Conservation (phyloP, 2,797 vertebrate genomes). For the Thaleichthys pacificus region DNA sequence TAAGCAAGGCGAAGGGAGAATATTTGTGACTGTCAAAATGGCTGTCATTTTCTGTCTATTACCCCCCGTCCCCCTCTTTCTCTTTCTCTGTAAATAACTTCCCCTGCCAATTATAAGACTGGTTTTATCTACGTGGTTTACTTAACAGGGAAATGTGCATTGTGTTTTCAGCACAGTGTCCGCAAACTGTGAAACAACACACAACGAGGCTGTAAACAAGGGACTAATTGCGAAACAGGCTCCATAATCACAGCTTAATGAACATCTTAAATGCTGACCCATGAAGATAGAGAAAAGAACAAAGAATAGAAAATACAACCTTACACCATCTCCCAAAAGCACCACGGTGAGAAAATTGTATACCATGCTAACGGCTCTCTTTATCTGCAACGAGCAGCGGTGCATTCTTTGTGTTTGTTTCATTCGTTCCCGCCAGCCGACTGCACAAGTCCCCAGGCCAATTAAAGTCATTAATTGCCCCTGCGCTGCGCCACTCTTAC, state of each 20-base stretch:
- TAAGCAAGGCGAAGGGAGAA: slow-evolving; percentile 10
- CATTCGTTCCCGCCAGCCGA: slow-evolving; percentile 54
- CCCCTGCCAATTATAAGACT: slow-evolving; percentile 30
- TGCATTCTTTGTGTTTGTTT: slow-evolving; percentile 53
- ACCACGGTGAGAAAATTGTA: slow-evolving; percentile 55
- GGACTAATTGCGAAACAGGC: slow-evolving; percentile 32
- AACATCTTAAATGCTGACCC: slow-evolving; percentile 54
- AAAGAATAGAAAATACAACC: slow-evolving; percentile 21
- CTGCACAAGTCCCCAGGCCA: slow-evolving; percentile 47
- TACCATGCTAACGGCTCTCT: slow-evolving; percentile 39
- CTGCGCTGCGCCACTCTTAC: slow-evolving; percentile 57
- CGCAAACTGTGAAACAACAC: slow-evolving; percentile 32
- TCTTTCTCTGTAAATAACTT: slow-evolving; percentile 25
- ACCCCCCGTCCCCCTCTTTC: slow-evolving; percentile 11
- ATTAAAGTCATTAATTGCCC: slow-evolving; percentile 60
- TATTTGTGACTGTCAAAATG: slow-evolving; percentile 33
- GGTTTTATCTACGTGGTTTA: slow-evolving; percentile 36
- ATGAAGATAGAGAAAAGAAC: slow-evolving; percentile 34
- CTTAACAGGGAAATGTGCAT: slow-evolving; percentile 28
- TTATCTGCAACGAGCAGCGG: slow-evolving; percentile 55
- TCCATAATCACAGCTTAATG: slow-evolving; percentile 38
- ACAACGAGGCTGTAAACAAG: slow-evolving; percentile 19
- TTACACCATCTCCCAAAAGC: slow-evolving; percentile 44
- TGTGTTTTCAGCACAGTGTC: slow-evolving; percentile 16
- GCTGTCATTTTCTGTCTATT: slow-evolving; percentile 27